These are phyloP conservation scores for Atta texana DNA, from an alignment of 1,140 invertebrate species.

Conservation along the genomic window DNA sequence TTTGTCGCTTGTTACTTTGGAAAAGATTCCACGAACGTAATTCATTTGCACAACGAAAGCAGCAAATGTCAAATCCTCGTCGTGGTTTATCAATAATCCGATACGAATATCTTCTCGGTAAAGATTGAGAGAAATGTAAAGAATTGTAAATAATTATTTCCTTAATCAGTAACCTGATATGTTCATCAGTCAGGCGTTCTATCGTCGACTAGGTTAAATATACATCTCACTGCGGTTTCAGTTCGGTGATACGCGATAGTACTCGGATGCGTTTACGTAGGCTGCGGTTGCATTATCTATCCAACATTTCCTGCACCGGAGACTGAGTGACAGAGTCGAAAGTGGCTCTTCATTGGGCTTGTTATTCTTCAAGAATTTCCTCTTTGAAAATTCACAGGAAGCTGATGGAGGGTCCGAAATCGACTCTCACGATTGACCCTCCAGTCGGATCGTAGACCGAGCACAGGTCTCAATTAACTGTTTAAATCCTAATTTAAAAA, in stretches of 20 bases:
- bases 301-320: conserved; percentile 50
- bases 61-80: not conserved
- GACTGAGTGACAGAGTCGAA: conserved; percentile 14
- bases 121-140: not conserved
- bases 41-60: not conserved
- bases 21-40: not conserved
- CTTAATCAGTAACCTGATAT: conserved; percentile 33
- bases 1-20: not conserved
- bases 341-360: not conserved
- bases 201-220: conserved; percentile 54
- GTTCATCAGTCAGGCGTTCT: conserved; percentile 20
- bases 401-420: not conserved
- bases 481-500: conserved; percentile 45
- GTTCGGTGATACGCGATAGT: conserved; percentile 68
- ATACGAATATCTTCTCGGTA: not conserved
- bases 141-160: not conserved
- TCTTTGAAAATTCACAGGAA: conserved; percentile 20
- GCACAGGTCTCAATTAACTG: conserved; percentile 32
- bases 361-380: conserved; percentile 4
- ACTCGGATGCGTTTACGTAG: conserved; percentile 62
- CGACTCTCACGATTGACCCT: conserved; percentile 21
- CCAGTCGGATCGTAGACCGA: conserved; percentile 15
- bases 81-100: conserved; percentile 19
- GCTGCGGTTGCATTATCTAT: conserved; percentile 65
- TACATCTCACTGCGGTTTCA: conserved; percentile 44